A percentile compares a stretch with the other conserved stretches of the same genome.
Conservation (phyloP, 2,888 invertebrate species). For the Yponomeuta evonymella region DNA sequence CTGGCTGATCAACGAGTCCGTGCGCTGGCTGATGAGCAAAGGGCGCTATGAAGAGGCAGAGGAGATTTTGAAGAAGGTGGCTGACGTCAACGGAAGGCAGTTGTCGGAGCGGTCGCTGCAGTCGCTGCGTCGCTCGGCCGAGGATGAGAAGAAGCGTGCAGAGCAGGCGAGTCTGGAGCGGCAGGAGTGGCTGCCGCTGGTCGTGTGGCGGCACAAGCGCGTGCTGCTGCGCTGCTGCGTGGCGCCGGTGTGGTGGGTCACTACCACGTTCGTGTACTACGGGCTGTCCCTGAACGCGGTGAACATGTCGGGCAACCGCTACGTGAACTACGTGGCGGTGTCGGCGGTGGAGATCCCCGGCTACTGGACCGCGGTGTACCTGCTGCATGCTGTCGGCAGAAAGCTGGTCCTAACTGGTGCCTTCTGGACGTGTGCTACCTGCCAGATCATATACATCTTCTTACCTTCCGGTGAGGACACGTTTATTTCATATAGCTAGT, state of each 20-base stretch:
- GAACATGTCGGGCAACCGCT: conserved; percentile 79
- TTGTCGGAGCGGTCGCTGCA: conserved; percentile 45
- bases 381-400: conserved; percentile 74
- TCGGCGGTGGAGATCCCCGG: conserved; percentile 79
- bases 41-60: conserved; percentile 79
- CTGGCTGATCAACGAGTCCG: conserved; percentile 79
- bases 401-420: conserved; percentile 68
- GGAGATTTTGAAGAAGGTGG: conserved; percentile 76
- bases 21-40: conserved; percentile 81
- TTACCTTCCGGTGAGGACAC: conserved; percentile 59
- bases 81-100: conserved; percentile 73
- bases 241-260: conserved; percentile 81
- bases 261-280: conserved; percentile 82
- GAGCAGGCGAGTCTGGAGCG: conserved; percentile 21
- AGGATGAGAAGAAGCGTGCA: conserved; percentile 30
- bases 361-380: conserved; percentile 70
- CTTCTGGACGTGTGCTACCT: conserved; percentile 67
- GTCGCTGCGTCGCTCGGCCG: conserved; percentile 34
- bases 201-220: conserved; percentile 54
- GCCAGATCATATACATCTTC: conserved; percentile 33
- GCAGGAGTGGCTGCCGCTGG: conserved; percentile 26
- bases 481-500: not conserved
- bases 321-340: conserved; percentile 79
- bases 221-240: conserved; percentile 67
- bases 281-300: conserved; percentile 82